Evolutionary conservation across 1,140 invertebrate genomes (phyloP).

Genomic region (Drosophila persimilis): DNA sequence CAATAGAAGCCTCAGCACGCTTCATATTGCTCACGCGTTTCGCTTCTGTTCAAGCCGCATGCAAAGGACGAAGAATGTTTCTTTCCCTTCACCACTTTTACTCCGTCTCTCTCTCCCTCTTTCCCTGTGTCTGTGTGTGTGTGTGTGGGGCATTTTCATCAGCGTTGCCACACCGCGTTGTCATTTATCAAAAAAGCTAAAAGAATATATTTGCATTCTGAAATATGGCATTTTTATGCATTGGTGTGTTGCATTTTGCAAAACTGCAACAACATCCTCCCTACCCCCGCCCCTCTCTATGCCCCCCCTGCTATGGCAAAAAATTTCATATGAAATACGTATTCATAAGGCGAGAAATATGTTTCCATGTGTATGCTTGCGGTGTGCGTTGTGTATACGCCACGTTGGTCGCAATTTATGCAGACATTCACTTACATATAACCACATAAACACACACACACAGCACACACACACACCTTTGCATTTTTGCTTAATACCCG

Average conservation of each 20-base stretch:
- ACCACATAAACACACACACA: conserved; percentile 27
- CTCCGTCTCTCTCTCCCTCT: neutral
- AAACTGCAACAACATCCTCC: conserved; percentile 62
- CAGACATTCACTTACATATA: conserved; percentile 59
- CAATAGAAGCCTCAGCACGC: conserved; percentile 58
- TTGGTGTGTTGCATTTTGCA: conserved; percentile 77
- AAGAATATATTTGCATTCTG: conserved; percentile 81
- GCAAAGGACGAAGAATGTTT: conserved; percentile 42
- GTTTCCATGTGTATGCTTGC: conserved; percentile 35
- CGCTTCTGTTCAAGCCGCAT: conserved; percentile 33
- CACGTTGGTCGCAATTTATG: conserved; percentile 76
- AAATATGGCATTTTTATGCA: conserved; percentile 81
- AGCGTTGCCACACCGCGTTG: conserved; percentile 71
- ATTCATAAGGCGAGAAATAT: conserved; percentile 81
- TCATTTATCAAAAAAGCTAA: conserved; percentile 81
- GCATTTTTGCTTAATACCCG: conserved; percentile 37
- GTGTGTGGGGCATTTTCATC: conserved; percentile 66
- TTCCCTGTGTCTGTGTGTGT: neutral
- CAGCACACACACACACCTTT: neutral
- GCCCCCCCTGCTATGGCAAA: conserved; percentile 24
- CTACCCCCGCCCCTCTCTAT: neutral
- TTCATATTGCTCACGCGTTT: conserved; percentile 71
- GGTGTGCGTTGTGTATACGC: conserved; percentile 71
- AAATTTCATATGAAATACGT: conserved; percentile 79
- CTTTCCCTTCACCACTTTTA: neutral